Evolutionary conservation across 2,113 vertebrate genomes (phyloP), one percentile per base, ranked within the genome.

Genomic region (Oryzias curvinotus): DNA sequence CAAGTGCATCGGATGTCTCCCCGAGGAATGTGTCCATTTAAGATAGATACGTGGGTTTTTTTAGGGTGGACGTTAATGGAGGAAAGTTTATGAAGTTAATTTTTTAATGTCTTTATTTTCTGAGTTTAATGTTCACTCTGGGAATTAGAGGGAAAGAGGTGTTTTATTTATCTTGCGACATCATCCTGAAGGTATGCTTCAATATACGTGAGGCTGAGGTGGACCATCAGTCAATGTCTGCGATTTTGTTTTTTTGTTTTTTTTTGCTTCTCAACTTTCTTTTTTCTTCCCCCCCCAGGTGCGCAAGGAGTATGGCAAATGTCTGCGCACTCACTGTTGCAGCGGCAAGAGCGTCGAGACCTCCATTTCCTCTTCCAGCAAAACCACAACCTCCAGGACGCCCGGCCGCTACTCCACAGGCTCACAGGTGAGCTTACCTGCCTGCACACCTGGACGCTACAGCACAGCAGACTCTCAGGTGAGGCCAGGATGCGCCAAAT

Each of bases 231-330:
- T 72, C 46, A 58, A 1, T 15, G 51, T 57, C 19, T 59, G 5
- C n/a, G 28, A 5, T 25, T 49, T 41, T 19, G 10, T 28, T 23
- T 23, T 23, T 23, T 2, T 23, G n/a, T 23, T 23, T 23, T 23
- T 23, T 23, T 23, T 23, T 23, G 21, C 21, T 23, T 23, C 21
- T 3, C 16, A 4, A 26, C 14, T 62, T 14, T 44, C 5, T 2
- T 15, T 19, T 6, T 4, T 30, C 44, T n/a, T 16, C 3, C 1
- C 1, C 17, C 0, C 5, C 5, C 75, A 99, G 97, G 97, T 99
- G 69, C 94, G 97, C n/a, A 99, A 98, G 87, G 97, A 99, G 80
- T 99, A 98, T 4, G 97, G 97, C 56, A 97, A 97, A 91, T 99
- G 97, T 71, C 92, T 99, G 75, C 94, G 96, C 21, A 97, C 95